Base-by-base conservation (phyloP, 1,140 invertebrate species). In the Melipona quadrifasciata region DNA sequence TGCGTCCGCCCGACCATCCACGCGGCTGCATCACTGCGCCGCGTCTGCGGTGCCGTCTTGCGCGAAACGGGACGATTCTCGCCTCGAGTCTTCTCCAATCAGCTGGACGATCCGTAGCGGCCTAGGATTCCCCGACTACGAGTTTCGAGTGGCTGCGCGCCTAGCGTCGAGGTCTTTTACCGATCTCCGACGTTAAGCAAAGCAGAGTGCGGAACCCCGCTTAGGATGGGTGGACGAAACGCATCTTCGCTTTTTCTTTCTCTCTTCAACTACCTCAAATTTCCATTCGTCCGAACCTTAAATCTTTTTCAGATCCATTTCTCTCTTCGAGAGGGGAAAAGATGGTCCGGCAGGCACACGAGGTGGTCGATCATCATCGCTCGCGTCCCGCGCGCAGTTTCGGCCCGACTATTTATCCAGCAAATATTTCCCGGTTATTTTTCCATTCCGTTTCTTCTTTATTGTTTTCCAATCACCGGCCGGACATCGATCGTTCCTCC, bases 361-460 rank as follows among this genome's bases (percentile, higher is more conserved):
- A 21, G 24, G 24, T 57, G 34, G 81, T n/a, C n/a, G n/a, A n/a
- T n/a, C n/a, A 68, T 58, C 47, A 24, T 21, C 53, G 31, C n/a
- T 34, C 61, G 21, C 51, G 24, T 67, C 47, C 47, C 58, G 51
- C 31, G 24, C 61, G 57, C 71, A 55, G 72, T 57, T 19, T 34
- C 65, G 53, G 24, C 58, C 3, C 58, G 75, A 53, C 75, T 78
- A 78, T 82, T 86, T 67, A 82, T 70, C 86, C 16, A 84, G 67
- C 75, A 85, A 75, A 85, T 86, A 81, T 87, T 85, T 87, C 65
- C 58, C 76, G n/a, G 70, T 70, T 87, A 76, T 78, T 81, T 70
- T 85, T 58, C 80, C 84, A 72, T 81, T 81, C 39, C 61, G 17
- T 72, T 80, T 85, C 74, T 84, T 76, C 75, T 85, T 85, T 82